Base-by-base conservation (phyloP, 2,888 invertebrate genomes). In the Pheosia tremula region DNA sequence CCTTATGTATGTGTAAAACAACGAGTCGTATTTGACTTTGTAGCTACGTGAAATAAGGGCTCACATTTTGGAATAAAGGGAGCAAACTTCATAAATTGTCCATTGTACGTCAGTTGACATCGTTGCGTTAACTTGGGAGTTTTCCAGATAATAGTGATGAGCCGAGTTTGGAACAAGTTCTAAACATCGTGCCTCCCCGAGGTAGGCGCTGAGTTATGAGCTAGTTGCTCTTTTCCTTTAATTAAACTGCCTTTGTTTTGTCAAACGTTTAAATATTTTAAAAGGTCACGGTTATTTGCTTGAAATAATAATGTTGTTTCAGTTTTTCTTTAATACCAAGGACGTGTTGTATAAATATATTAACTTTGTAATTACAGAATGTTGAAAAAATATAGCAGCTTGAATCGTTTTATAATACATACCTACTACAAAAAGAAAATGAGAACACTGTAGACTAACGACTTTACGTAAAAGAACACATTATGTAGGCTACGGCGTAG, bases 401-500 rank as follows among this genome's bases (percentile, higher is more conserved):
- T 24, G 24, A 24, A 24, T 24, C 24, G 24, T 24, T 24, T 24
- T 24, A 24, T 24, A 24, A 24, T 24, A 24, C 24, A 24, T 24
- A 24, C 24, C 24, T 24, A 24, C 24, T 24, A 24, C 24, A 24
- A 24, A 24, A 24, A 24, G 24, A 24, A 24, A 24, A 24, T 24
- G 24, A 24, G 2, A 24, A 24, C 24, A 2, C 24, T 24, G 24
- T 24, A 24, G 24, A 24, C 41, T 41, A 41, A 39, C 39, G 5
- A 39, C 39, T 39, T 39, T 39, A 1, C 39, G 39, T 39, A 7
- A 9, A n/a, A n/a, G 5, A 50, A n/a, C 9, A 36, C 8, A 52
- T 52, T n/a, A 38, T 11, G 5, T 61, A 56, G 4, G 50, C 62
- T 69, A 67, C 71, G 63, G 37, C 63, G 72, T 72, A 71, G 71